These are phyloP conservation scores for Presbytis comata DNA, from an alignment of 2,797 vertebrate species.

Conservation along the genomic window DNA sequence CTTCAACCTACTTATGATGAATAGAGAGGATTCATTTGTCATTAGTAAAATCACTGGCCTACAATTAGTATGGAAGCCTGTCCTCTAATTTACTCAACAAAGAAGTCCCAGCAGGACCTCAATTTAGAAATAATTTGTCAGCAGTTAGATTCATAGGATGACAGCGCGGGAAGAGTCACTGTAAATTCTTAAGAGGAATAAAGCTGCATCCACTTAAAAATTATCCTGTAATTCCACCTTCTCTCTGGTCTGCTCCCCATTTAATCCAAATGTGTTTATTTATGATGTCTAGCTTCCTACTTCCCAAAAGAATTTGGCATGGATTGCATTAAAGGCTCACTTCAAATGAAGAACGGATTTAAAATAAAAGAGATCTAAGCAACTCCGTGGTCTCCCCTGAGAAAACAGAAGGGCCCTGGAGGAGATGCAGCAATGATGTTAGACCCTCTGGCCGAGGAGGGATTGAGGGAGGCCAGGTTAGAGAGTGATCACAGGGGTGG, in stretches of 20 bases:
- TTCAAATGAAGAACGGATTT: constrained; percentile 5
- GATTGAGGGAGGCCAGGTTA: not conserved
- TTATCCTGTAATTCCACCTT: constrained; percentile 28
- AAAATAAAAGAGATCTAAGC: not conserved
- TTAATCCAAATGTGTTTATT: constrained; percentile 53
- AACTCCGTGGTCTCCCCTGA: not conserved
- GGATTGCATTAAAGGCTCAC: constrained; percentile 12
- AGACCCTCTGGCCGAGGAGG: not conserved
- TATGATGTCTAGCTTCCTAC: constrained; percentile 38
- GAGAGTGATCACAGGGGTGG: not conserved
- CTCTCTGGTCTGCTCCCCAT: not conserved
- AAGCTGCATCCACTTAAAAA: constrained; percentile 53
- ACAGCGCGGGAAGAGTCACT: not conserved
- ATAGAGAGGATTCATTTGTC: not conserved
- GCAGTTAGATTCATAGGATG: constrained; percentile 37
- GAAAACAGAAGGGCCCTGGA: not conserved
- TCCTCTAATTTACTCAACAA: constrained; percentile 42
- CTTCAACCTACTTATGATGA: not conserved
- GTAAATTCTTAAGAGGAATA: constrained; percentile 33
- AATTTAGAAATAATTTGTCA: constrained; percentile 59
- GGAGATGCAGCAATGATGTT: fast-evolving
- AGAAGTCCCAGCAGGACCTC: constrained; percentile 50
- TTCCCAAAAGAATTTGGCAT: constrained; percentile 40
- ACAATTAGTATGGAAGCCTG: constrained; percentile 6
- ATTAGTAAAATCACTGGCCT: constrained; percentile 12